A percentile compares a stretch with the other conserved stretches of the same genome.
Conservation (phyloP, 1,140 invertebrate genomes). For the Pomacea maculata region DNA sequence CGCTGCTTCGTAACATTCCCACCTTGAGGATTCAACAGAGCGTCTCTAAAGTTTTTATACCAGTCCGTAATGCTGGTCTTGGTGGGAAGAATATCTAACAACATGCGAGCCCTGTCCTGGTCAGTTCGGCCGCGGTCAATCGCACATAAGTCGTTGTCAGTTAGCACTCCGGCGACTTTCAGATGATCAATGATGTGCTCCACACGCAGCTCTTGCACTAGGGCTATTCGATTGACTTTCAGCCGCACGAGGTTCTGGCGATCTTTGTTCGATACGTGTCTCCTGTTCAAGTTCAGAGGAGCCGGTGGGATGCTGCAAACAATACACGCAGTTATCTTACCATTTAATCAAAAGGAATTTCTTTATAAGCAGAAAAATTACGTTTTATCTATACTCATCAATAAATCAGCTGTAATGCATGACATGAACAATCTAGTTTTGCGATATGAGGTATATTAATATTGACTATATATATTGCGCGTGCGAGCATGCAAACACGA, state of each 20-base stretch:
- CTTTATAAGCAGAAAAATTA: neutral
- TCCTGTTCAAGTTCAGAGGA: neutral
- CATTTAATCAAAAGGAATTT: neutral
- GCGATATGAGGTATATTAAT: too few species aligned
- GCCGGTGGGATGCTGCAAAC: neutral
- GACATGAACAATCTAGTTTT: too few species aligned
- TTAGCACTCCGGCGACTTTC: conserved; percentile 43
- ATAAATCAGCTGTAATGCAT: too few species aligned
- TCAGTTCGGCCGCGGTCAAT: conserved; percentile 50
- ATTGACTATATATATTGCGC: too few species aligned
- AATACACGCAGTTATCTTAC: neutral
- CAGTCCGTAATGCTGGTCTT: conserved; percentile 52
- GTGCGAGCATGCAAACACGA: too few species aligned
- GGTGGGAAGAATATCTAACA: conserved; percentile 57
- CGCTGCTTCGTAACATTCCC: conserved; percentile 45
- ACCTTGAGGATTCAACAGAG: conserved; percentile 49
- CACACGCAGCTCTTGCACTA: conserved; percentile 59
- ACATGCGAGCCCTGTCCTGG: conserved; percentile 52
- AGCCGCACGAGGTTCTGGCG: conserved; percentile 59
- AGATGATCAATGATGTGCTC: conserved; percentile 55
- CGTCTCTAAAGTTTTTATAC: conserved; percentile 55
- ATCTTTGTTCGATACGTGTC: conserved; percentile 37
- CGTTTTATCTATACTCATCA: neutral
- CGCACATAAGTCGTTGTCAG: conserved; percentile 44
- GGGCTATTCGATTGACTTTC: conserved; percentile 59